Base-by-base conservation (phyloP, 2,888 invertebrate genomes). In the Malacosoma neustria region DNA sequence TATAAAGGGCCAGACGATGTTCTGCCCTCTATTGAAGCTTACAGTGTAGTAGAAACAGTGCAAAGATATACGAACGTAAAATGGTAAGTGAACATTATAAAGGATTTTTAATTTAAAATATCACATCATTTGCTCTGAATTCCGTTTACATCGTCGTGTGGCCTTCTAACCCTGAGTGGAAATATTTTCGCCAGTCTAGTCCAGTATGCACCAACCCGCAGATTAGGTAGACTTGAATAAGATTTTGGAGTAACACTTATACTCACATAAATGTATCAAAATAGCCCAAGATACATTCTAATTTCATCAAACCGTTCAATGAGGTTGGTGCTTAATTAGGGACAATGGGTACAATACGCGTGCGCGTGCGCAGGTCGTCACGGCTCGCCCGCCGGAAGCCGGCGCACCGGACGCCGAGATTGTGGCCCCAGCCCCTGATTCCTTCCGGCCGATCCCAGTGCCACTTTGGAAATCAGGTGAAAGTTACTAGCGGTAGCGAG, bases 361-460 rank as follows among this genome's bases (percentile, higher is more conserved):
- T 70, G 76, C 75, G 76, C 49, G 49, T 55, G 67, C 67, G 67
- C 59, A 58, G 58, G 58, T 32, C 55, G 62, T 64, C 64, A 61
- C 57, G 63, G 58, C 54, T 54, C 53, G 57, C 52, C 51, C 63
- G 50, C 62, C 80, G 81, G 81, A 80, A 76, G 74, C 63, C 51
- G 51, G 47, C 54, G 51, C 44, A 51, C 76, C 80, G 82, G 84
- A 82, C 74, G 84, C 60, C 70, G 74, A 77, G 81, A 82, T 80
- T 79, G 82, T 72, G 69, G 63, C 67, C 69, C 72, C 72, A 73
- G 76, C 72, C 77, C 75, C 80, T 77, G 82, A 79, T 76, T 79
- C 82, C 84, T 84, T 85, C 84, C 84, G 84, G 77, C 68, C 71
- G 61, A 61, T 56, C 47, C 55, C 52, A 43, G 45, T 57, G 58